phyloP scores from a whole-genome alignment of 2,113 vertebrate species.

The Maccullochella peelii region DNA sequence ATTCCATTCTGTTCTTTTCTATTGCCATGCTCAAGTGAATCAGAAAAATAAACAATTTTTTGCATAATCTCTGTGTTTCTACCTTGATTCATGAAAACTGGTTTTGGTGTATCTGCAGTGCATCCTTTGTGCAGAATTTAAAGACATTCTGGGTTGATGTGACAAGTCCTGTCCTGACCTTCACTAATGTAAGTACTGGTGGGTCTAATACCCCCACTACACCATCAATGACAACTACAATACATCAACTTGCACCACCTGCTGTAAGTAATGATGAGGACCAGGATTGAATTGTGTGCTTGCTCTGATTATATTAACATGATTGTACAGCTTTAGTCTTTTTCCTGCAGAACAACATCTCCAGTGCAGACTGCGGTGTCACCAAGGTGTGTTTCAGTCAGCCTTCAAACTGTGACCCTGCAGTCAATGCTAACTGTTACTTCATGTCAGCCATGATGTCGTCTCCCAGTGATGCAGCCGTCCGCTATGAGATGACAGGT shows the following conservation, averaged over 20 bases:
- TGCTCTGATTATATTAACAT: not conserved
- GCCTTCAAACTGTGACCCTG: slow-evolving; percentile 77
- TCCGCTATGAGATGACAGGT: slow-evolving; percentile 79
- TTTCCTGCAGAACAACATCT: slow-evolving; percentile 36
- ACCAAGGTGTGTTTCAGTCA: slow-evolving; percentile 82
- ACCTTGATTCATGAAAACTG: not conserved
- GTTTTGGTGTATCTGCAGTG: slow-evolving; percentile 68
- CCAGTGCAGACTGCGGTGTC: slow-evolving; percentile 72
- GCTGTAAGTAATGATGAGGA: slow-evolving; percentile 36
- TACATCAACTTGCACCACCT: not conserved
- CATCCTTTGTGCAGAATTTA: slow-evolving; percentile 73
- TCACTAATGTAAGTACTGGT: not conserved
- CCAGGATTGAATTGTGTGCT: too few species aligned
- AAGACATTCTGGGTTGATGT: slow-evolving; percentile 76
- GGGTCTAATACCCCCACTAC: not conserved
- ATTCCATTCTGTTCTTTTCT: not conserved
- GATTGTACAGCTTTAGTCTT: not conserved
- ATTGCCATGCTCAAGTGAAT: not conserved
- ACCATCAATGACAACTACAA: too few species aligned
- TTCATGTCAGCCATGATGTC: slow-evolving; percentile 78
- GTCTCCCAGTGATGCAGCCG: not conserved
- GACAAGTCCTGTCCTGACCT: slow-evolving; percentile 59
- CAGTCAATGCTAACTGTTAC: slow-evolving; percentile 62
- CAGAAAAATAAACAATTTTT: not conserved
- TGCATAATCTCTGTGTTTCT: not conserved